These are phyloP conservation scores for Drosophila pandora DNA, from an alignment of 1,140 invertebrate genomes.

Conservation along the genomic window DNA sequence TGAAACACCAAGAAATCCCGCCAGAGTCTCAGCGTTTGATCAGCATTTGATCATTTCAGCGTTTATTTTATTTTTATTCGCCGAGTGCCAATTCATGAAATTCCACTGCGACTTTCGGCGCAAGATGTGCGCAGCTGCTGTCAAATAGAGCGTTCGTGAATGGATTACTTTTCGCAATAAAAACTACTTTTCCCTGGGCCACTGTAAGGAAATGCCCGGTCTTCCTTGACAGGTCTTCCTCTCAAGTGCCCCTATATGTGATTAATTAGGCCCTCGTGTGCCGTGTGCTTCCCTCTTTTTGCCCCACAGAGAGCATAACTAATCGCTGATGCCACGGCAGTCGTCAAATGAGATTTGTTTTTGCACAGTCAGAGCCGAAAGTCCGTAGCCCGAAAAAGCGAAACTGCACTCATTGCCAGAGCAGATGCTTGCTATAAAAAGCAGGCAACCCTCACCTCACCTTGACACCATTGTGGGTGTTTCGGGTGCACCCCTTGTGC, in stretches of 20 bases:
- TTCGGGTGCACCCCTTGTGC: neutral
- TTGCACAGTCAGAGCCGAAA: conserved; percentile 44
- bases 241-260: conserved; percentile 15
- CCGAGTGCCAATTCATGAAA: conserved; percentile 35
- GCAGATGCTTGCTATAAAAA: conserved; percentile 67
- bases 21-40: conserved; percentile 39
- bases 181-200: neutral
- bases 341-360: conserved; percentile 51
- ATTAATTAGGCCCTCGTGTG: conserved; percentile 39
- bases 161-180: conserved; percentile 32
- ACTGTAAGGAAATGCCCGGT: too few relatives aligned
- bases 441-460: conserved; percentile 75
- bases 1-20: conserved; percentile 18
- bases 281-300: neutral
- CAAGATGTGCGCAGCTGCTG: conserved; percentile 35
- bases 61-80: conserved; percentile 21
- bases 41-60: conserved; percentile 15
- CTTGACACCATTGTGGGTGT: conserved; percentile 68
- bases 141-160: conserved; percentile 30
- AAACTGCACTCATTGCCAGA: conserved; percentile 52
- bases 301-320: conserved; percentile 42
- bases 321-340: conserved; percentile 49
- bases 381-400: conserved; percentile 19
- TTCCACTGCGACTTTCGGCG: conserved; percentile 35
- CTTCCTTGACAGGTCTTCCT: neutral